Conservation (phyloP, 2,113 vertebrate genomes). For the Egretta garzetta region DNA sequence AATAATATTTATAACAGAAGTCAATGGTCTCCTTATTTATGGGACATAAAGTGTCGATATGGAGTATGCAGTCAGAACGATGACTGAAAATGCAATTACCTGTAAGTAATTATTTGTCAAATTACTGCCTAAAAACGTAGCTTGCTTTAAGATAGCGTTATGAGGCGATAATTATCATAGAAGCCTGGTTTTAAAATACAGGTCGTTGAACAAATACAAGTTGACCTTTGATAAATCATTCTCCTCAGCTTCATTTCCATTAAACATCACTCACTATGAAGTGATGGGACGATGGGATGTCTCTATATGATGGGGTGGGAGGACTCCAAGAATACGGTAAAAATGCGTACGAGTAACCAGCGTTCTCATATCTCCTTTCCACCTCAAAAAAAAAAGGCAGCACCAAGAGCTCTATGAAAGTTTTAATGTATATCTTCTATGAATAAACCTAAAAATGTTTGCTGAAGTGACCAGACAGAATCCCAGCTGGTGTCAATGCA, state of each 20-base stretch:
- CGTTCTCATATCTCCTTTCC: background rate
- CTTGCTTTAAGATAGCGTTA: background rate
- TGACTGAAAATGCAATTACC: slow-evolving; percentile 15
- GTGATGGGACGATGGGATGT: background rate
- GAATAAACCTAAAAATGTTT: background rate
- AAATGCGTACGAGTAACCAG: background rate
- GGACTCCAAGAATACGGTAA: background rate
- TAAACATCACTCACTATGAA: background rate
- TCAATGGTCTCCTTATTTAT: slow-evolving; percentile 15
- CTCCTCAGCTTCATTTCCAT: background rate
- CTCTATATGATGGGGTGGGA: background rate
- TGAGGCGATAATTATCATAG: background rate
- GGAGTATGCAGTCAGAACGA: background rate
- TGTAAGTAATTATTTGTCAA: slow-evolving; percentile 39
- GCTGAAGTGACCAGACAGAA: background rate
- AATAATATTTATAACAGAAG: slow-evolving; percentile 9
- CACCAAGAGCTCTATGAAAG: background rate
- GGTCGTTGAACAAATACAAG: background rate
- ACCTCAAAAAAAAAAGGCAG: background rate
- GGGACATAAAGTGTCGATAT: background rate
- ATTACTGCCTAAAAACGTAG: background rate
- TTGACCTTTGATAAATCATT: slow-evolving; percentile 28
- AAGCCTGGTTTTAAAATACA: background rate
- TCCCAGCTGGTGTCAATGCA: background rate
- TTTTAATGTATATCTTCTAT: background rate